Evolutionary conservation across 2,888 invertebrate species (phyloP).

Genomic region (Crioceris asparagi): DNA sequence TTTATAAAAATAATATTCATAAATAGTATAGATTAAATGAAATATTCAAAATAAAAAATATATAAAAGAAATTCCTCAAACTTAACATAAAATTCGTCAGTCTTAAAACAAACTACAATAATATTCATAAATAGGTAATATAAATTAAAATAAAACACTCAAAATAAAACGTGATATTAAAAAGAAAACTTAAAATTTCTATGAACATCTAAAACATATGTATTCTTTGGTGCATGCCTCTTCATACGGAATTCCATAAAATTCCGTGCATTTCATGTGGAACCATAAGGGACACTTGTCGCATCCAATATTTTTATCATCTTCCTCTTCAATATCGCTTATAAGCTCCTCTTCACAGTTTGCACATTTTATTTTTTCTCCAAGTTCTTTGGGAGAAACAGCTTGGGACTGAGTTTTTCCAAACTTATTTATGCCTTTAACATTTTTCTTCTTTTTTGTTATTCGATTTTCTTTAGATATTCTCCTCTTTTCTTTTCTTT

Average conservation of each 20-base stretch:
- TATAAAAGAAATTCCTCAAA: too few relatives aligned
- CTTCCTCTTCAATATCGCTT: conserved; percentile 7
- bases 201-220: too few relatives aligned
- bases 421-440: conserved; percentile 1
- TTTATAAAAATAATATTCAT: too few relatives aligned
- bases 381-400: not conserved
- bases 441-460: conserved; percentile 2
- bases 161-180: too few relatives aligned
- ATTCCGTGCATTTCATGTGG: conserved; percentile 8
- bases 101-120: too few relatives aligned
- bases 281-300: conserved; percentile 7
- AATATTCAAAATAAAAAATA: too few relatives aligned
- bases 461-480: not conserved
- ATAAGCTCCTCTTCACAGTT: conserved; percentile 4
- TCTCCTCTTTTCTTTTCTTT: conserved; percentile 3
- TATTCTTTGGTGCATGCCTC: conserved; percentile 2
- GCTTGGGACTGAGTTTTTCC: not conserved
- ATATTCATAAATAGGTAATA: too few relatives aligned
- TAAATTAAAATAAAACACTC: too few relatives aligned
- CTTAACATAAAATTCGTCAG: too few relatives aligned
- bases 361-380: conserved; percentile 2
- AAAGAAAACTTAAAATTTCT: too few relatives aligned
- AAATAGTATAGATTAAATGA: too few relatives aligned
- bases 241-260: conserved; percentile 4
- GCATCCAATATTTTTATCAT: conserved; percentile 7